phyloP scores from a whole-genome alignment of 2,797 vertebrate genomes.

The Cyclura pinguis region DNA sequence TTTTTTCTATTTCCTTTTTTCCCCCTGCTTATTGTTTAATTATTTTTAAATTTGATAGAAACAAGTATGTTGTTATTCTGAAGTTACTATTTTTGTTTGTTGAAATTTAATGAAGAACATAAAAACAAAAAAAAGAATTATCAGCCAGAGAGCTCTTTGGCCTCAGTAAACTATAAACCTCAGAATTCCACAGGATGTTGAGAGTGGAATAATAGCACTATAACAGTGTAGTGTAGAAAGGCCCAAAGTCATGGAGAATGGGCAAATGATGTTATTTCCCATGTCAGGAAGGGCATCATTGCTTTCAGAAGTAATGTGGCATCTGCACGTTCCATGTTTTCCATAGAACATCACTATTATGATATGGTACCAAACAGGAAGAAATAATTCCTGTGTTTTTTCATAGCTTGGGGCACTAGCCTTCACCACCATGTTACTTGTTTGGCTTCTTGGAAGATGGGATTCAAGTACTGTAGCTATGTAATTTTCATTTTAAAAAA shows the following conservation, averaged over 20 bases:
- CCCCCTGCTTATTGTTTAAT: too few relatives aligned
- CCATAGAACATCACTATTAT: background rate
- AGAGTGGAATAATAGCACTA: too few relatives aligned
- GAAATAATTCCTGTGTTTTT: background rate
- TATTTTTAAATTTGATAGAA: too few relatives aligned
- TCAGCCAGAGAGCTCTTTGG: too few relatives aligned
- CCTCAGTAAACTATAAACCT: too few relatives aligned
- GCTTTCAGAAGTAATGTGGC: background rate
- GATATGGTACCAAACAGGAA: background rate
- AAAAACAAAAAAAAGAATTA: too few relatives aligned
- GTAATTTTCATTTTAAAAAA: background rate
- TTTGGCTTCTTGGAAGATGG: background rate
- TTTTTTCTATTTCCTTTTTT: too few relatives aligned
- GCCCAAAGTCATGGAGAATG: background rate
- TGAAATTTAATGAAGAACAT: too few relatives aligned
- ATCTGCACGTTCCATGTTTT: background rate
- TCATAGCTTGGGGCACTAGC: background rate
- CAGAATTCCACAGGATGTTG: too few relatives aligned
- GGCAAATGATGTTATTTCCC: background rate
- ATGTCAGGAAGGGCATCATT: background rate
- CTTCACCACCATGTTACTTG: background rate
- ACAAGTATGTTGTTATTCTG: too few relatives aligned
- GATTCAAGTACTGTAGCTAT: background rate
- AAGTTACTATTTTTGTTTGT: too few relatives aligned
- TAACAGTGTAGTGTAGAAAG: too few relatives aligned